phyloP scores from a whole-genome alignment of 2,797 vertebrate genomes.

The Sternotherus odoratus region DNA sequence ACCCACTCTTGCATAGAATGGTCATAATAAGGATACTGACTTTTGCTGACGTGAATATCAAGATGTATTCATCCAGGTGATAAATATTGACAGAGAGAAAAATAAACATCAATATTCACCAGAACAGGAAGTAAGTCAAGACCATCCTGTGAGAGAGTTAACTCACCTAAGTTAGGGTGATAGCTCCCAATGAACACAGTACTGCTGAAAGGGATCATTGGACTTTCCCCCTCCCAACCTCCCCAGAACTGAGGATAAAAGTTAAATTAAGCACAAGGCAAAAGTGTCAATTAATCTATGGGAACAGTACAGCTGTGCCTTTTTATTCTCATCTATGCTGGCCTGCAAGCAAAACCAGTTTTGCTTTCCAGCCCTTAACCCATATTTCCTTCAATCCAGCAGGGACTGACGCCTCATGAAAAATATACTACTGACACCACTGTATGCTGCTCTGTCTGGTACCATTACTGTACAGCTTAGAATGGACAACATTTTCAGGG shows the following conservation, averaged over 20 bases:
- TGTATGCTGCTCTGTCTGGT: slow-evolving; percentile 37
- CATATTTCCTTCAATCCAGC: slow-evolving; percentile 44
- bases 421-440: slow-evolving; percentile 54
- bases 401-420: neutral
- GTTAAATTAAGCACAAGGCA: slow-evolving; percentile 41
- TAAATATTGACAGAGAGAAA: slow-evolving; percentile 33
- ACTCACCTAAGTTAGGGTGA: slow-evolving; percentile 39
- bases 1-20: slow-evolving; percentile 2
- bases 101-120: slow-evolving; percentile 55
- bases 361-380: slow-evolving; percentile 60
- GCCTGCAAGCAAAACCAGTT: slow-evolving; percentile 68
- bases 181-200: slow-evolving; percentile 27
- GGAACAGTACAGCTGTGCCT: slow-evolving; percentile 28
- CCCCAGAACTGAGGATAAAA: neutral
- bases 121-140: slow-evolving; percentile 60
- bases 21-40: neutral
- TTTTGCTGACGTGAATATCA: slow-evolving; percentile 44
- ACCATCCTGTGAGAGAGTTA: slow-evolving; percentile 67
- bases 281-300: slow-evolving; percentile 39
- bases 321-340: slow-evolving; percentile 27
- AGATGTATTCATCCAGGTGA: slow-evolving; percentile 63
- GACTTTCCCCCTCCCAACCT: neutral
- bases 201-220: slow-evolving; percentile 16
- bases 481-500: neutral
- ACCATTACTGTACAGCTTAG: neutral